A percentile compares a stretch with the other conserved stretches of the same genome.
phyloP scores from a whole-genome alignment of 2,797 vertebrate genomes.

The Danio aesculapii region DNA sequence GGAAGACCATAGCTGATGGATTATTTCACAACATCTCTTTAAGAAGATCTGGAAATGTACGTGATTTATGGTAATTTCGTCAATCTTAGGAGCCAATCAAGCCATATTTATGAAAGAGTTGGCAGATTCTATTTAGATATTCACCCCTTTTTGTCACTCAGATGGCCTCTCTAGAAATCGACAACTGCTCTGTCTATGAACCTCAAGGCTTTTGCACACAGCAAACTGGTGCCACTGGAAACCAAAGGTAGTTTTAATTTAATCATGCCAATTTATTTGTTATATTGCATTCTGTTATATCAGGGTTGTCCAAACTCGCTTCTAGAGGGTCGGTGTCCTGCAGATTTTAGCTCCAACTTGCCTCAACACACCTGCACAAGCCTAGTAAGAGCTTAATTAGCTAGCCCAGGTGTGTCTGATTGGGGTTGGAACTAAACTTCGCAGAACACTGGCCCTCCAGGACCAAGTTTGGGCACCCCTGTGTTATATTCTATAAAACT shows the following conservation, averaged over 20 bases:
- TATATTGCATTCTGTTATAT: too few species aligned
- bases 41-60: slow-evolving; percentile 79
- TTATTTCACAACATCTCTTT: slow-evolving; percentile 77
- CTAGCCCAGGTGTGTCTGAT: too few species aligned
- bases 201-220: slow-evolving; percentile 75
- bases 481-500: too few species aligned
- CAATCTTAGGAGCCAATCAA: background rate
- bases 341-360: too few species aligned
- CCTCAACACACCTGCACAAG: too few species aligned
- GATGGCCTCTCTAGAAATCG: slow-evolving; percentile 79
- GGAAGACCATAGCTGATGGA: slow-evolving; percentile 79
- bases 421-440: too few species aligned
- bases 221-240: slow-evolving; percentile 67
- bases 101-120: background rate
- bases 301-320: too few species aligned
- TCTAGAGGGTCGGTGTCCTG: too few species aligned
- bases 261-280: background rate
- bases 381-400: too few species aligned
- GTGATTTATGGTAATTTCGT: slow-evolving; percentile 42
- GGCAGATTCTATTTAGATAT: slow-evolving; percentile 4
- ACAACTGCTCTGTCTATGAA: slow-evolving; percentile 75
- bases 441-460: too few species aligned
- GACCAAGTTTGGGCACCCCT: too few species aligned
- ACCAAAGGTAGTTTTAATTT: slow-evolving; percentile 70
- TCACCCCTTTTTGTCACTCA: slow-evolving; percentile 61